These are phyloP conservation scores for Rhizoglyphus robini DNA, from an alignment of 1,140 invertebrate genomes.

Conservation along the genomic window DNA sequence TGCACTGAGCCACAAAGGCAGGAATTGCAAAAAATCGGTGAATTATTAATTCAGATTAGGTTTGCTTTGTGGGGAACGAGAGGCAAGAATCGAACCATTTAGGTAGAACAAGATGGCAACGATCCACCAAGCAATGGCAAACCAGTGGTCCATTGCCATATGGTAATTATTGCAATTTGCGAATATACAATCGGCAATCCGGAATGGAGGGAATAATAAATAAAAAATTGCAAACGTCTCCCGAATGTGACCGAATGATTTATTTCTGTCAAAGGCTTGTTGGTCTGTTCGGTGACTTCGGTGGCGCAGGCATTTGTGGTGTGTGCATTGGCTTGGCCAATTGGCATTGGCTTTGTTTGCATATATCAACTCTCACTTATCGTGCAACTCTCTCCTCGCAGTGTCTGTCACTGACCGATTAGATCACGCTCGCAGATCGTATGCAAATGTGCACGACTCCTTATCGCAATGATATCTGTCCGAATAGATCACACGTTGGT, in stretches of 20 bases:
- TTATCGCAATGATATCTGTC: slow-evolving; percentile 9
- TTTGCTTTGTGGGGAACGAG: background rate
- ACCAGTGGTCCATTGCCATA: too few species aligned
- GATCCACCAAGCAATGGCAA: too few species aligned
- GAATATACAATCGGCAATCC: background rate
- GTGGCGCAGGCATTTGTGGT: background rate
- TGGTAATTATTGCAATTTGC: slow-evolving; percentile 13
- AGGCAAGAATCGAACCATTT: background rate
- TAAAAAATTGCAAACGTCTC: background rate
- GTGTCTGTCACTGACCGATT: background rate
- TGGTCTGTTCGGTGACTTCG: background rate
- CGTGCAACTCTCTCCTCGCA: background rate
- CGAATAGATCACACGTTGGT: slow-evolving; percentile 8
- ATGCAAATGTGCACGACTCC: background rate
- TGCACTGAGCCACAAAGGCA: background rate
- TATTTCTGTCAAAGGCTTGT: slow-evolving; percentile 5
- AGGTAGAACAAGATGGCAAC: background rate
- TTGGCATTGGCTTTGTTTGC: background rate
- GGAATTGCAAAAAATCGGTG: slow-evolving; percentile 12
- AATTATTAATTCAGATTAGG: slow-evolving; percentile 4
- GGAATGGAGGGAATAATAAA: background rate
- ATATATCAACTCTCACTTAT: background rate
- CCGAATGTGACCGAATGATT: slow-evolving; percentile 4
- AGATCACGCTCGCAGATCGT: slow-evolving; percentile 7
- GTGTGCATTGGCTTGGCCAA: background rate